Evolutionary conservation across 2,113 vertebrate genomes (phyloP), one percentile per base, ranked within the genome.

Genomic region (Aplodontia rufa): DNA sequence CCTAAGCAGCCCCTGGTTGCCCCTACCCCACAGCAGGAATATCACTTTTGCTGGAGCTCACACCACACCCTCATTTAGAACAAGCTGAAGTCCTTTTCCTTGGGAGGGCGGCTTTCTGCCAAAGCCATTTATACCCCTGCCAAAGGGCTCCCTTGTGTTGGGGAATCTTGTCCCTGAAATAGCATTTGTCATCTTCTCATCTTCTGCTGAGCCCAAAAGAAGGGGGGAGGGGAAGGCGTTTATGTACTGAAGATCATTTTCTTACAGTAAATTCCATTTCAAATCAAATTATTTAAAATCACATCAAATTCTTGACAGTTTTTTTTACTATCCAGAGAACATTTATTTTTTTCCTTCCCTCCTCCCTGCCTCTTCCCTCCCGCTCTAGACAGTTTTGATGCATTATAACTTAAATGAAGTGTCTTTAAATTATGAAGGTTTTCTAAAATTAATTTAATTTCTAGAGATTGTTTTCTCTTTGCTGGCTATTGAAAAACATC

Each of bases 221-320:
- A 49, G 2, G 35, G 71, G 0, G 0, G 7, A 1, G 24, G 1
- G 2, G 37, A 82, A 42, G 47, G 47, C 3, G 28, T 94, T 60
- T 93, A 75, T 95, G 30, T 45, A 85, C 17, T 87, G 37, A 92
- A 95, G n/a, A 79, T 72, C 13, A 71, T 86, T 96, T 93, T 96
- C 71, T 87, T 76, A 84, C 6, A 94, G 89, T 83, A 87, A 91
- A 72, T 82, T 85, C 49, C 53, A 47, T 92, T 74, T 90, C 69
- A 87, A 97, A 79, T 17, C 49, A 94, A 88, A 40, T 79, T 88
- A 88, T 60, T 94, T 96, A 81, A 95, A 93, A 93, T 88, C 58
- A 94, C 1, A 71, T 20, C 7, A 90, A 94, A 80, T 94, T 42
- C 69, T 83, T 75, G 35, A 71, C 8, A 47, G 28, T 55, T 87